Base-by-base conservation (phyloP, 2,888 invertebrate species). In the Liopterus haemorrhoidalis region DNA sequence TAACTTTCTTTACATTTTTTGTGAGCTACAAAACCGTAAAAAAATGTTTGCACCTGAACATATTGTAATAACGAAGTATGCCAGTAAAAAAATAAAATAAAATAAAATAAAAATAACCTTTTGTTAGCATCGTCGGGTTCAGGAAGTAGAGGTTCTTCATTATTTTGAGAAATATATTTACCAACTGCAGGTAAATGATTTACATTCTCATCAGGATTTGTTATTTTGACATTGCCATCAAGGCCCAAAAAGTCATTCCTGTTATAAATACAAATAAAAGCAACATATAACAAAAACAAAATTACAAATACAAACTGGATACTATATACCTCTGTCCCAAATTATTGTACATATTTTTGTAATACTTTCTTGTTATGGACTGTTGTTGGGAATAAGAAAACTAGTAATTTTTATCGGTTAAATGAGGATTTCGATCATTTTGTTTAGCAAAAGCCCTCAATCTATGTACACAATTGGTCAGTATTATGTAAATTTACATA, bases 231-330 rank as follows among this genome's bases (percentile, higher is more conserved):
- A 78, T 81, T 79, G 63, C 82, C 82, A 63, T 79, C 76, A 59
- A 82, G 72, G 48, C 82, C 82, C 65, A 78, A 70, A 66, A 81
- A 74, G 64, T 82, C 82, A 74, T 79, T 79, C 73, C 82, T 80
- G 62, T 35, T 37, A 11, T 27, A 35, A 46, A 24, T 22, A 40
- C 25, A 37, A 52, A 31, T 41, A 43, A 31, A 46, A 32, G 31
- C 32, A 38, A 46, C 39, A 32, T 30, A 42, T 35, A 52, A 41
- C 39, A 39, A 46, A 50, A 40, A 41, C 41, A 51, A 45, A 60
- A 57, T 59, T 61, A 57, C 52, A 54, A 38, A 43, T 19, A 41
- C 38, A 46, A 38, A 48, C 40, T 53, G n/a, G 55, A 57, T 50
- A 54, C 50, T 55, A 53, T 58, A 56, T 55, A 51, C 52, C 48